Percentiles rank a stretch among this genome's conserved stretches.
Evolutionary conservation across 2,113 vertebrate species (phyloP).

Genomic region (Sarotherodon lohbergeri): DNA sequence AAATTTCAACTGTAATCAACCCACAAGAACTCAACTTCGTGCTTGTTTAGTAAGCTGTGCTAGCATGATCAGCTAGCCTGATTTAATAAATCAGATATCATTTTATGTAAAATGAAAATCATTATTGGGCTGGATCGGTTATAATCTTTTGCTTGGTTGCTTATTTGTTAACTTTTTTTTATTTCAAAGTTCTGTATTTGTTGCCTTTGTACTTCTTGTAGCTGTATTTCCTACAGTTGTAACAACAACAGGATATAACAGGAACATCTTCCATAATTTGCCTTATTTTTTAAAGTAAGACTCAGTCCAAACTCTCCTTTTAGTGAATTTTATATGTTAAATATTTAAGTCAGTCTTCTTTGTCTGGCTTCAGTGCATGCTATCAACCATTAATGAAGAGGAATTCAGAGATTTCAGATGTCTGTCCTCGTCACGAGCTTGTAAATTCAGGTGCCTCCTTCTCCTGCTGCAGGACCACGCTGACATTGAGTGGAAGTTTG

Average conservation of each 20-base stretch:
- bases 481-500: constrained; percentile 98
- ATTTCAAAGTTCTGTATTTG: no score
- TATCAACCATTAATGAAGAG: not conserved
- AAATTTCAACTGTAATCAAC: not conserved
- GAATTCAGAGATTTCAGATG: not conserved
- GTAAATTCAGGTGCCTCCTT: not conserved
- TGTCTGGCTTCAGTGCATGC: not conserved
- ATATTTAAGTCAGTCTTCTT: not conserved
- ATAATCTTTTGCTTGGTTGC: no score
- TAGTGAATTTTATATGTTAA: not conserved
- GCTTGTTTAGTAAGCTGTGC: not conserved
- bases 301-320: not conserved
- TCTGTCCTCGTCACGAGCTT: not conserved
- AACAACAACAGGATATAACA: not conserved
- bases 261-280: not conserved
- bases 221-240: not conserved
- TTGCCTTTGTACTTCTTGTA: not conserved
- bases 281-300: not conserved
- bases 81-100: no score
- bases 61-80: no score
- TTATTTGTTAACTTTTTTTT: no score
- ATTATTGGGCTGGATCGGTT: no score
- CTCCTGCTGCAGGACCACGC: constrained; percentile 82
- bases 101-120: no score
- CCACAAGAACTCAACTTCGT: not conserved